Evolutionary conservation across 2,797 vertebrate genomes (phyloP).

Genomic region (Toxotes lorentzi): DNA sequence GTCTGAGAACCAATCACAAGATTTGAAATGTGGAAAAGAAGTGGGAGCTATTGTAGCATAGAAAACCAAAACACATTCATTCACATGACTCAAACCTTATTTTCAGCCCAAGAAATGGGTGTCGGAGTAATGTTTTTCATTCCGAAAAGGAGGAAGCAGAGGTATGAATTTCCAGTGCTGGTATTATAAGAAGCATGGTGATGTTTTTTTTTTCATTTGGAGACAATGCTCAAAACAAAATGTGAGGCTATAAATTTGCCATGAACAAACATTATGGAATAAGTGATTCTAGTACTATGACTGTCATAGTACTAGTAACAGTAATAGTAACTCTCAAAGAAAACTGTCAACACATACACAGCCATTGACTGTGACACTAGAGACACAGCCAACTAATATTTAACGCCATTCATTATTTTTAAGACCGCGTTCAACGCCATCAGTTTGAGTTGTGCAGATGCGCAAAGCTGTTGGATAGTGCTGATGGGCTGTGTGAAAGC

Average conservation of each 20-base stretch:
- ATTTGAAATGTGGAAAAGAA: conserved; percentile 65
- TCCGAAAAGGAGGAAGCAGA: conserved; percentile 28
- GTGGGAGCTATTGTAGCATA: conserved; percentile 19
- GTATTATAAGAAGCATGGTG: conserved; percentile 30
- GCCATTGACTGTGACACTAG: conserved; percentile 18
- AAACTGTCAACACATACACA: conserved; percentile 39
- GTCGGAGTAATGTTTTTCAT: conserved; percentile 51
- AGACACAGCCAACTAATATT: conserved; percentile 39
- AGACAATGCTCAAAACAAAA: conserved; percentile 41
- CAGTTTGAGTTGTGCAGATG: conserved; percentile 9
- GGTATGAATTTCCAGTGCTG: conserved; percentile 49
- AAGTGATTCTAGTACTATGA: conserved; percentile 10
- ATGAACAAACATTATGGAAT: conserved; percentile 19
- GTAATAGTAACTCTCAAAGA: conserved; percentile 13
- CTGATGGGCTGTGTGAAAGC: conserved; percentile 12
- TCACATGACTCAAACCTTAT: conserved; percentile 59
- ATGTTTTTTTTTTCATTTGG: conserved; percentile 4
- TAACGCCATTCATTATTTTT: conserved; percentile 18
- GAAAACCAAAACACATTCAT: conserved; percentile 53
- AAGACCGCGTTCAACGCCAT: conserved; percentile 9
- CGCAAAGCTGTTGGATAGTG: neutral
- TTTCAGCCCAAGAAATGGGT: conserved; percentile 46
- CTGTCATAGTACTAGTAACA: too few species aligned
- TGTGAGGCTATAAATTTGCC: conserved; percentile 31
- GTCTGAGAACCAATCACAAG: conserved; percentile 63